phyloP scores from a whole-genome alignment of 37 sponge, comb jelly and placozoan species.

The Ianthella basta region DNA sequence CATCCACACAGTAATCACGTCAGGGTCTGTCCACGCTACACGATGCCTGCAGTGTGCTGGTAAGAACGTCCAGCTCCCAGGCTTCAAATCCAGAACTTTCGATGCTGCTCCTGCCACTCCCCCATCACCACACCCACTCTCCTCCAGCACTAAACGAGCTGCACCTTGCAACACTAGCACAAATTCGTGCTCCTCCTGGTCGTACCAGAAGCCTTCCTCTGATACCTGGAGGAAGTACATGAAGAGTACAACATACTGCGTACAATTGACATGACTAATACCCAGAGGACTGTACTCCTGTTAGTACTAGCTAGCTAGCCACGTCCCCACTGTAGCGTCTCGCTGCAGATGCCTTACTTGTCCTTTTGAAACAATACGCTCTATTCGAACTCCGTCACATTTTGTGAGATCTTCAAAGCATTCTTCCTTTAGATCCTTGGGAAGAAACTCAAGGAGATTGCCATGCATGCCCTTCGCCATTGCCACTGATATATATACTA shows the following conservation, averaged over 20 bases:
- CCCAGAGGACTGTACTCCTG: too few species aligned
- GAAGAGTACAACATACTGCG: too few species aligned
- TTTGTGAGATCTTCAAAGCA: conserved; percentile 1
- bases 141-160: conserved; percentile 2
- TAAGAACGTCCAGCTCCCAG: conserved; percentile 14
- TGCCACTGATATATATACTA: too few species aligned
- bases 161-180: not conserved
- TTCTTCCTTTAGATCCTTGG: not conserved
- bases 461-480: not conserved
- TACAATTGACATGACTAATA: too few species aligned
- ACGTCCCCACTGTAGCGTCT: too few species aligned
- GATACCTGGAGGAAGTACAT: not conserved
- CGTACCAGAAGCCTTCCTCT: conserved; percentile 18
- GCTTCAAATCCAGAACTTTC: not conserved
- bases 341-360: too few species aligned
- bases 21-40: conserved; percentile 29
- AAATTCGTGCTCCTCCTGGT: conserved; percentile 32
- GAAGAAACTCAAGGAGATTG: not conserved
- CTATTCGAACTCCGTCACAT: conserved; percentile 20
- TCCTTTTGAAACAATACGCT: conserved; percentile 21
- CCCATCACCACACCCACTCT: too few species aligned
- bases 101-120: not conserved
- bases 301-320: too few species aligned
- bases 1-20: not conserved
- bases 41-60: conserved; percentile 37